Percentiles rank a stretch among this genome's conserved stretches.
Conservation (phyloP, 37 sponge, comb jelly and placozoan species). For the Beroe forskalii region DNA sequence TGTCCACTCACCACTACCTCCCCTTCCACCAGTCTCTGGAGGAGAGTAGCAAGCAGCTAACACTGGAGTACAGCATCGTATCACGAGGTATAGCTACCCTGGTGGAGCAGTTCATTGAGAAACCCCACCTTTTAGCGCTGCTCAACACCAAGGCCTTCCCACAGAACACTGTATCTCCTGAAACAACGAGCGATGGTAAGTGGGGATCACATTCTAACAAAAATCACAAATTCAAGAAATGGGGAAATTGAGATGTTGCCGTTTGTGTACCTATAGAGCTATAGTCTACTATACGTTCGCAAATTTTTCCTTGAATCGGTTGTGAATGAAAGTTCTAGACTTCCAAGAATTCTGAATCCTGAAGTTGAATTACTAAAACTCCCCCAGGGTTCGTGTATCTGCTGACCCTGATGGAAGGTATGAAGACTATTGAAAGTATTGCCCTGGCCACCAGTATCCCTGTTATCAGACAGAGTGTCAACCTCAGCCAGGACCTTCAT, state of each 20-base stretch:
- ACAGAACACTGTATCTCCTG: constrained; percentile 1
- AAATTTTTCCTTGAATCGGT: too few species aligned
- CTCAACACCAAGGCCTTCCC: constrained; percentile 12
- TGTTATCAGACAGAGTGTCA: constrained; percentile 31
- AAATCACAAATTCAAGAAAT: too few species aligned
- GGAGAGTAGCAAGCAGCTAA: constrained; percentile 21
- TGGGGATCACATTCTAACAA: too few species aligned
- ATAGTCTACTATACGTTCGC: too few species aligned
- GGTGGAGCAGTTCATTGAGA: constrained; percentile 28
- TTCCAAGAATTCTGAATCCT: too few species aligned
- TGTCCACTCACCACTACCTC: background rate
- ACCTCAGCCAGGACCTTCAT: constrained; percentile 23
- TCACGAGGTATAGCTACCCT: background rate
- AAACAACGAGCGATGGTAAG: constrained; percentile 8
- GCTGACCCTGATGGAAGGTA: constrained; percentile 52
- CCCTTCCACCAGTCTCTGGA: background rate
- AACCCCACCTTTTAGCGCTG: constrained; percentile 1
- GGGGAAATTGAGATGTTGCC: too few species aligned
- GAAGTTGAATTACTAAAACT: too few species aligned
- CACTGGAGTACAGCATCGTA: background rate
- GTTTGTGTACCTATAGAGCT: too few species aligned
- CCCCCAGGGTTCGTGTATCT: constrained; percentile 40
- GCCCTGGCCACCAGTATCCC: constrained; percentile 26
- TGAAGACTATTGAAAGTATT: constrained; percentile 38
- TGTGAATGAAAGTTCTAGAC: too few species aligned